These are phyloP conservation scores for Campodea augens DNA, from an alignment of 1,140 invertebrate species.

Conservation along the genomic window DNA sequence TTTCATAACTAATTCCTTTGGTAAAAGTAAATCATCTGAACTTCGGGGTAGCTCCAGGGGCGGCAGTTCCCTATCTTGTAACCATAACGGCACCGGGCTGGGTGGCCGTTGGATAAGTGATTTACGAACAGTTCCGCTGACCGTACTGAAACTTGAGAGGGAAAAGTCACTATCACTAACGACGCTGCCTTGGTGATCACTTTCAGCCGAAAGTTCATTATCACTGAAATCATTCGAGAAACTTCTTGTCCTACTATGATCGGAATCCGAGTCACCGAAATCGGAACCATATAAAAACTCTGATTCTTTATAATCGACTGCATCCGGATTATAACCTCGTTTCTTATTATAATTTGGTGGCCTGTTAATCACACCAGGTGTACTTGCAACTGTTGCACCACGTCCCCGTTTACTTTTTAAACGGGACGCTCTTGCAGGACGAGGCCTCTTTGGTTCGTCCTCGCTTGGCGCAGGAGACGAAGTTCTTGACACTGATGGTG, in stretches of 20 bases:
- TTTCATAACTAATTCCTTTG: constrained; percentile 54
- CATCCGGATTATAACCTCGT: constrained; percentile 48
- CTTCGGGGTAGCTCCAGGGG: constrained; percentile 57
- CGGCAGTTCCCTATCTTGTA: constrained; percentile 54
- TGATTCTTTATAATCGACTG: constrained; percentile 54
- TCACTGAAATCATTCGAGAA: constrained; percentile 50
- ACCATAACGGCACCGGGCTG: constrained; percentile 71
- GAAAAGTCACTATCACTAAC: constrained; percentile 69
- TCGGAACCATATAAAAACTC: constrained; percentile 80
- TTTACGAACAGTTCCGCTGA: constrained; percentile 39
- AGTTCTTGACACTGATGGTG: constrained; percentile 49
- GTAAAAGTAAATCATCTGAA: constrained; percentile 74
- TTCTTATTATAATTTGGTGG: constrained; percentile 20
- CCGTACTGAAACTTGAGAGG: constrained; percentile 50
- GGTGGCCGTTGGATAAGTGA: constrained; percentile 35
- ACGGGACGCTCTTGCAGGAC: constrained; percentile 13
- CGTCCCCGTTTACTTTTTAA: too few relatives aligned
- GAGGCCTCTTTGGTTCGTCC: constrained; percentile 30
- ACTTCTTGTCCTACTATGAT: constrained; percentile 54
- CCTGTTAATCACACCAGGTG: constrained; percentile 35
- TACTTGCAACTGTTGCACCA: constrained; percentile 25
- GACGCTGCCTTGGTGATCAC: constrained; percentile 29
- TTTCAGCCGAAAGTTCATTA: constrained; percentile 30
- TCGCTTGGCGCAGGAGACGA: constrained; percentile 52
- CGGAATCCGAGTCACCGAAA: constrained; percentile 46